These are phyloP conservation scores for Melikaiella ostensackeni DNA, from an alignment of 2,888 invertebrate genomes.

Conservation along the genomic window DNA sequence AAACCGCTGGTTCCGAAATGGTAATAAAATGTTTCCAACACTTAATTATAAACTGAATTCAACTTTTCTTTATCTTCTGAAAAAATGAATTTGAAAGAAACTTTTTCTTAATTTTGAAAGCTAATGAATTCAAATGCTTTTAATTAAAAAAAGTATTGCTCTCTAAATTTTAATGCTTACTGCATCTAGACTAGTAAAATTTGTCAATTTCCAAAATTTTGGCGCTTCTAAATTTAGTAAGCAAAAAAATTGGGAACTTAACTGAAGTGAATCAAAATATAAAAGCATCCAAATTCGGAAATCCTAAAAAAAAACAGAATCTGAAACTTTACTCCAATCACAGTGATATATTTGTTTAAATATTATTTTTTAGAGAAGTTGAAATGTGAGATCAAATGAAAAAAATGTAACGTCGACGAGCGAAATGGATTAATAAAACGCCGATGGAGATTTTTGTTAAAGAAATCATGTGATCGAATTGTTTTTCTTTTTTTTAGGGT, in stretches of 20 bases:
- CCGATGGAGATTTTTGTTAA: slow-evolving; percentile 36
- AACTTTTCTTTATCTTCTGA: too few species aligned
- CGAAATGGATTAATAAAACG: slow-evolving; percentile 22
- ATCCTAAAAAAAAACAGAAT: not conserved
- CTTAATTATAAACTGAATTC: not conserved
- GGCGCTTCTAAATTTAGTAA: too few species aligned
- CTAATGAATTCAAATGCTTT: too few species aligned
- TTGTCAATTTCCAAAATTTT: too few species aligned
- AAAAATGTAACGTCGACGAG: slow-evolving; percentile 33
- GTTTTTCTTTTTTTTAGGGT: slow-evolving; percentile 4
- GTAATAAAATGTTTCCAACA: not conserved
- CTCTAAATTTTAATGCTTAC: not conserved
- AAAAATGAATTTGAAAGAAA: too few species aligned
- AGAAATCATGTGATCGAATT: slow-evolving; percentile 32
- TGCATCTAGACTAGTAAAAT: too few species aligned
- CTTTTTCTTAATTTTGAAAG: too few species aligned
- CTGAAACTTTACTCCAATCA: slow-evolving; percentile 14
- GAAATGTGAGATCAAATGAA: slow-evolving; percentile 6
- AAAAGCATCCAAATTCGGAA: not conserved
- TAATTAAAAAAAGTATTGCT: too few species aligned
- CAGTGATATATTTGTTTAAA: slow-evolving; percentile 19
- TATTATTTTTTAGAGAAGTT: slow-evolving; percentile 5
- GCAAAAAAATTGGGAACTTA: too few species aligned
- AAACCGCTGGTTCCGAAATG: not conserved
- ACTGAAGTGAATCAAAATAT: too few species aligned